Conservation (phyloP, 2,797 vertebrate species). For the Melanotaenia boesemani region DNA sequence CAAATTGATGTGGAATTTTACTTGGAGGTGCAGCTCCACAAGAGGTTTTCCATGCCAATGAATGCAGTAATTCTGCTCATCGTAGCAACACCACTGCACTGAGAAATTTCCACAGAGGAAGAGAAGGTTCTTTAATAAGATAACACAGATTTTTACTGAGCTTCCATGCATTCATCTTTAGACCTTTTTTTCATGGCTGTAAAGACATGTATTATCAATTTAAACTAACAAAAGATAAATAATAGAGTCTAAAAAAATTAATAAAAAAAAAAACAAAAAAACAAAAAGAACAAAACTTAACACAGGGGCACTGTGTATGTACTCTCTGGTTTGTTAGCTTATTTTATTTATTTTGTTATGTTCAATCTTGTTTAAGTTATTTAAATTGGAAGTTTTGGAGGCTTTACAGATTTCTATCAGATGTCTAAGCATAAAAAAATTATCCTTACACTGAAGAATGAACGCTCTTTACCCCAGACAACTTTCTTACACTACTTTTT, state of each 20-base stretch:
- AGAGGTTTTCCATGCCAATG: slow-evolving; percentile 4
- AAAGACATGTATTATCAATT: neutral
- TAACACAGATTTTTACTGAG: neutral
- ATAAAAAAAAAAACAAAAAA: no score
- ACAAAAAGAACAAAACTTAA: neutral
- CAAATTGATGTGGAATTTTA: slow-evolving; percentile 42
- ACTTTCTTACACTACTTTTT: no score
- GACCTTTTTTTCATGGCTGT: no score
- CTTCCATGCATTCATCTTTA: no score
- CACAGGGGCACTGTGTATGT: neutral
- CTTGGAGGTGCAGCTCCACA: slow-evolving; percentile 3
- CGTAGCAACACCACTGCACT: neutral
- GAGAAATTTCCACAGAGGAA: slow-evolving; percentile 2
- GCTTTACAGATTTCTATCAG: neutral
- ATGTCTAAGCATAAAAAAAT: neutral
- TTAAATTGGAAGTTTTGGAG: neutral
- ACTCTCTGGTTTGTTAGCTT: neutral
- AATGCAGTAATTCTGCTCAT: slow-evolving; percentile 14
- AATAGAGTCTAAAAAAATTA: no score
- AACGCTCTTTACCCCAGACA: neutral
- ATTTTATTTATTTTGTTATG: neutral
- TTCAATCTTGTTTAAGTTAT: neutral
- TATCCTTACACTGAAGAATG: neutral
- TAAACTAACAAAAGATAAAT: neutral
- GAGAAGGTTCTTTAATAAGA: slow-evolving; percentile 14